Evolutionary conservation across 2,888 invertebrate genomes (phyloP).

Genomic region (Incurvaria masculella): DNA sequence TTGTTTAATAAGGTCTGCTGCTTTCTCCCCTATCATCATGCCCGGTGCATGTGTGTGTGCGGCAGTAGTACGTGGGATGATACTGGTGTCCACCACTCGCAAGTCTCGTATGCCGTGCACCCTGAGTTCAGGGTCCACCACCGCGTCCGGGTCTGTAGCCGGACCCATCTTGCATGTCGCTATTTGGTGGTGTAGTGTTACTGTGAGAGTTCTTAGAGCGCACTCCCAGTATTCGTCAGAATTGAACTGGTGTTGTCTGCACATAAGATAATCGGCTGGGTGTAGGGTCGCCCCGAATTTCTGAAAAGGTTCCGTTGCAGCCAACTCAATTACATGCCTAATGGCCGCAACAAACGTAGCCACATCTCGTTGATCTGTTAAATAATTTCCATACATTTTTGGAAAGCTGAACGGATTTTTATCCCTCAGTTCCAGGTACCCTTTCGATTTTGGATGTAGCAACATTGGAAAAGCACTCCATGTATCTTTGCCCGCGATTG

Average conservation of each 20-base stretch:
- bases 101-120: conserved; percentile 47
- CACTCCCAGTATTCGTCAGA: conserved; percentile 65
- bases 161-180: conserved; percentile 68
- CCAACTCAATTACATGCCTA: conserved; percentile 44
- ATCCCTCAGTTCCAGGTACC: conserved; percentile 60
- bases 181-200: conserved; percentile 63
- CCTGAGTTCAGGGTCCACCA: conserved; percentile 59
- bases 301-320: conserved; percentile 48
- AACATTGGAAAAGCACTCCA: conserved; percentile 62
- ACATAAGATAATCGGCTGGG: conserved; percentile 58
- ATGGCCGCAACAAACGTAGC: conserved; percentile 60
- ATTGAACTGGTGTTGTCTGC: conserved; percentile 44
- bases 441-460: conserved; percentile 67
- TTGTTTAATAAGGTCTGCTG: conserved; percentile 51
- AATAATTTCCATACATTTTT: conserved; percentile 65
- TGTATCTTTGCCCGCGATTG: conserved; percentile 37
- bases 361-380: conserved; percentile 60
- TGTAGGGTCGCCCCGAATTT: conserved; percentile 50
- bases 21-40: conserved; percentile 57
- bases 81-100: conserved; percentile 53
- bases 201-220: conserved; percentile 57
- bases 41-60: conserved; percentile 55
- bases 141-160: conserved; percentile 52
- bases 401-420: conserved; percentile 64
- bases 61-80: conserved; percentile 52